phyloP scores from a whole-genome alignment of 2,888 invertebrate species.

The Panorpa germanica region DNA sequence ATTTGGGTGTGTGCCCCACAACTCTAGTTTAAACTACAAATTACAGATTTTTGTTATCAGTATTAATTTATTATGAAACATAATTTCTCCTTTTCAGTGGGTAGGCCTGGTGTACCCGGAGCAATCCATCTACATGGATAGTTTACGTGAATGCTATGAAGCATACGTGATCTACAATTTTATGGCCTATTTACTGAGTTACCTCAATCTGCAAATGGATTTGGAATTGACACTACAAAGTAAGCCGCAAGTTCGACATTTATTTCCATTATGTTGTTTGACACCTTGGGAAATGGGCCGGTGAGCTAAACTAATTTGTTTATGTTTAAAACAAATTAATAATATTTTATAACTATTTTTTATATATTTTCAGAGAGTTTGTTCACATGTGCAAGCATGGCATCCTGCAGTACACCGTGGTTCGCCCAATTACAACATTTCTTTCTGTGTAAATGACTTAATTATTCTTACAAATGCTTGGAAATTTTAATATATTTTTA shows the following conservation, averaged over 20 bases:
- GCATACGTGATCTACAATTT: constrained; percentile 97
- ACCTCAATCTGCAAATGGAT: constrained; percentile 72
- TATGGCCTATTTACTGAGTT: constrained; percentile 85
- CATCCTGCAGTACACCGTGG: constrained; percentile 85
- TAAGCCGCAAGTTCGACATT: constrained; percentile 72
- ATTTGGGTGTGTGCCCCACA: too few species aligned
- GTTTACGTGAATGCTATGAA: constrained; percentile 87
- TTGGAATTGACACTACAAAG: constrained; percentile 62
- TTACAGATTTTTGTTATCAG: too few species aligned
- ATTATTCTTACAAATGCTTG: constrained; percentile 5
- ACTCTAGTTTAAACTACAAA: too few species aligned
- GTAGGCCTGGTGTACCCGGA: constrained; percentile 72
- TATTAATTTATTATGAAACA: constrained; percentile 12
- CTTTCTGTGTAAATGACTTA: constrained; percentile 60
- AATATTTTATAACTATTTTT: constrained; percentile 10
- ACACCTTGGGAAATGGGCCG: constrained; percentile 88
- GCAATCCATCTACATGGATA: constrained; percentile 83
- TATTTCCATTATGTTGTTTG: constrained; percentile 81
- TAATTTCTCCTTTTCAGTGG: constrained; percentile 36
- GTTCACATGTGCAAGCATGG: constrained; percentile 93
- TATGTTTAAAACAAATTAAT: constrained; percentile 1
- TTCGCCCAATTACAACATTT: constrained; percentile 75
- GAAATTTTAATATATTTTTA: constrained; percentile 3
- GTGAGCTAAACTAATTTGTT: constrained; percentile 21
- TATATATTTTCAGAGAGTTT: constrained; percentile 47